Evolutionary conservation across 2,113 vertebrate species (phyloP).

Genomic region (Casuarius casuarius): DNA sequence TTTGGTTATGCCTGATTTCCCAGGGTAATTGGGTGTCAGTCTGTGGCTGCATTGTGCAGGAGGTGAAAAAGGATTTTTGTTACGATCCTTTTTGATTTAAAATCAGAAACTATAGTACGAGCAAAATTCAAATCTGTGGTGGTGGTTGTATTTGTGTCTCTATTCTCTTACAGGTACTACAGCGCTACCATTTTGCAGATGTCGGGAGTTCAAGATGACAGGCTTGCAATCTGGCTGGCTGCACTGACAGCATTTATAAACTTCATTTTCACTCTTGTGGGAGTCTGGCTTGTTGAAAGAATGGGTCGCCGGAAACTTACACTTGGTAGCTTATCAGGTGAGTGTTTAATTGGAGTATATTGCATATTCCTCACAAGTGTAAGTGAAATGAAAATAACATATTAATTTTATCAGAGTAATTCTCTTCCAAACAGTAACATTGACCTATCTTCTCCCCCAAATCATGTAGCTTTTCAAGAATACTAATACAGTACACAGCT

Average conservation of each 20-base stretch:
- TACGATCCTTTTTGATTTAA: background rate
- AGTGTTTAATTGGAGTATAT: conserved; percentile 1
- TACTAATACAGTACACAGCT: background rate
- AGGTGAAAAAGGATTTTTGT: background rate
- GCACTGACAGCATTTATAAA: conserved; percentile 93
- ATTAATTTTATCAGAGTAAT: background rate
- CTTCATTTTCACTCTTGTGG: conserved; percentile 93
- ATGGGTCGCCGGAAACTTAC: conserved; percentile 93
- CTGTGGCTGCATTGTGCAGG: background rate
- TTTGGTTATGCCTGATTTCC: background rate
- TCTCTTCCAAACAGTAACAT: background rate
- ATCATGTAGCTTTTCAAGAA: background rate
- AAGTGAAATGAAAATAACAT: background rate
- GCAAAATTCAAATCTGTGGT: background rate
- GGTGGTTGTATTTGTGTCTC: background rate
- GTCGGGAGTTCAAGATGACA: conserved; percentile 93
- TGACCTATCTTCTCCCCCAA: background rate
- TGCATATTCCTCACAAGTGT: background rate
- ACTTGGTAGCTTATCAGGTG: conserved; percentile 90
- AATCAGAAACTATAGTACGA: background rate
- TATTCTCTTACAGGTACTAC: conserved; percentile 87
- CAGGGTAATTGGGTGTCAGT: background rate
- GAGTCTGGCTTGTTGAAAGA: conserved; percentile 96
- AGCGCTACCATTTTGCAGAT: conserved; percentile 99
- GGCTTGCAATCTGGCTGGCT: conserved; percentile 94